These are phyloP conservation scores for Xylocampa areola DNA, from an alignment of 2,888 invertebrate species.

Conservation along the genomic window DNA sequence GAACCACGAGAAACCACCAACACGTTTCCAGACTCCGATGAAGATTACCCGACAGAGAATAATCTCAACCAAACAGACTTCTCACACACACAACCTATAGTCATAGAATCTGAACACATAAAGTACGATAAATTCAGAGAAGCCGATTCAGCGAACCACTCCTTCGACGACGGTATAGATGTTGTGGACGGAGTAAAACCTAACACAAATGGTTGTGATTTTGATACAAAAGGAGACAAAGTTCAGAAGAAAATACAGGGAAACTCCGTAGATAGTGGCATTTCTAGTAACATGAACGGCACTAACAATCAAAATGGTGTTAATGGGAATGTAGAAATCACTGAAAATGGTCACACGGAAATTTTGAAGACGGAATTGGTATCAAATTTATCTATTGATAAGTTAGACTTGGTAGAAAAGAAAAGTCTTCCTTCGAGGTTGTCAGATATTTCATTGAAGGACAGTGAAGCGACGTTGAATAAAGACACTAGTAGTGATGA, in stretches of 20 bases:
- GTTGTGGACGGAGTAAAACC: slow-evolving; percentile 80
- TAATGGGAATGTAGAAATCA: slow-evolving; percentile 56
- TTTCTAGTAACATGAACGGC: slow-evolving; percentile 78
- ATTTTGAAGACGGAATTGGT: slow-evolving; percentile 58
- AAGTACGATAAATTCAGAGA: slow-evolving; percentile 78
- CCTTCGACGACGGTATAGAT: slow-evolving; percentile 83
- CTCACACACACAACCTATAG: slow-evolving; percentile 84
- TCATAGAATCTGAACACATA: slow-evolving; percentile 81
- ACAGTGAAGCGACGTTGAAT: slow-evolving; percentile 71
- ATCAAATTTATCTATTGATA: slow-evolving; percentile 51
- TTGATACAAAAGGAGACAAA: slow-evolving; percentile 59
- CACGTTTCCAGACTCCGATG: slow-evolving; percentile 82
- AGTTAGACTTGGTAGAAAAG: slow-evolving; percentile 62
- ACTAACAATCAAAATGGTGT: slow-evolving; percentile 53
- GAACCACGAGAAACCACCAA: slow-evolving; percentile 77
- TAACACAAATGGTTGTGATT: slow-evolving; percentile 65
- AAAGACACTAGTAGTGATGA: slow-evolving; percentile 81
- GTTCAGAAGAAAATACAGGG: slow-evolving; percentile 77
- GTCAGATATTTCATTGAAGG: slow-evolving; percentile 81
- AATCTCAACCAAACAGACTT: slow-evolving; percentile 86
- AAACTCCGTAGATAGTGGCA: slow-evolving; percentile 85
- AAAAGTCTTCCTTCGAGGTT: slow-evolving; percentile 74
- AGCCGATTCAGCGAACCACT: slow-evolving; percentile 82
- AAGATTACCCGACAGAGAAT: slow-evolving; percentile 84
- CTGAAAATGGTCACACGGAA: slow-evolving; percentile 59